Conservation (phyloP, 2,797 vertebrate species). For the Helicolenus hilgendorfi region DNA sequence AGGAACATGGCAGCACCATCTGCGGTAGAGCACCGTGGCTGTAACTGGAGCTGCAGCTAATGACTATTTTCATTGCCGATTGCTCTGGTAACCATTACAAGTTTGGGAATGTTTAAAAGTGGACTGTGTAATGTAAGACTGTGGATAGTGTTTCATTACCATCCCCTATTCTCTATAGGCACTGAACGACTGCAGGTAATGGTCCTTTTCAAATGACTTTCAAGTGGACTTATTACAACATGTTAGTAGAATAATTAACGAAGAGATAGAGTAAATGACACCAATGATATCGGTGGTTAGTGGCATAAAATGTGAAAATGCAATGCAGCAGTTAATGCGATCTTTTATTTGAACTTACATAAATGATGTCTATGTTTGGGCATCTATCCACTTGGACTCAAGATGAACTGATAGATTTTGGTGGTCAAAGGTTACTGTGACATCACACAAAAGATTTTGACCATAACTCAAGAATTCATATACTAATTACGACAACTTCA, state of each 20-base stretch:
- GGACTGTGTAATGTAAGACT: neutral
- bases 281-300: neutral
- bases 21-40: conserved; percentile 22
- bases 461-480: too few relatives aligned
- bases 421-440: too few relatives aligned
- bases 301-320: neutral
- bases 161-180: neutral
- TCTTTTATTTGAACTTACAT: neutral
- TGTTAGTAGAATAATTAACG: conserved; percentile 66
- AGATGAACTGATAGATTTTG: too few relatives aligned
- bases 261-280: conserved; percentile 4
- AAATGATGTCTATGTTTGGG: neutral
- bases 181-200: conserved; percentile 49
- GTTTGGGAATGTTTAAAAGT: conserved; percentile 29
- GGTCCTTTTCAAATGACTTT: conserved; percentile 65
- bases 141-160: neutral
- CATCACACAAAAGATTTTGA: too few relatives aligned
- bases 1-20: conserved; percentile 61
- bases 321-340: neutral
- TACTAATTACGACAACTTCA: too few relatives aligned
- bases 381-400: neutral
- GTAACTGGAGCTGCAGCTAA: conserved; percentile 28
- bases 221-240: conserved; percentile 47
- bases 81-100: conserved; percentile 29
- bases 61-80: conserved; percentile 45